phyloP scores from a whole-genome alignment of 2,797 vertebrate species.

The Rhinella marina region DNA sequence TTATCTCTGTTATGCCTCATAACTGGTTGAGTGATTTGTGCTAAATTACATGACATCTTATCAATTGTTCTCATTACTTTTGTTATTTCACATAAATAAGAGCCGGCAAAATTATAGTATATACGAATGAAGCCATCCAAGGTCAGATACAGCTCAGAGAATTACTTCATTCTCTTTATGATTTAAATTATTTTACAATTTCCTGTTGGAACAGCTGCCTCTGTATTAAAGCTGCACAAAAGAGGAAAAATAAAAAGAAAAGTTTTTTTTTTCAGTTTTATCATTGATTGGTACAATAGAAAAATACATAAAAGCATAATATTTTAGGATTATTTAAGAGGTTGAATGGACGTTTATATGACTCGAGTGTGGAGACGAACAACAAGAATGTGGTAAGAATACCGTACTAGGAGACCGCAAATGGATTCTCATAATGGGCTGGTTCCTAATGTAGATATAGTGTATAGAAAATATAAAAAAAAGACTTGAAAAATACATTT shows the following conservation, averaged over 20 bases:
- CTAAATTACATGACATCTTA: slow-evolving; percentile 53
- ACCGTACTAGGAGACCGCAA: background rate
- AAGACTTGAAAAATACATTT: background rate
- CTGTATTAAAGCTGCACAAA: slow-evolving; percentile 15
- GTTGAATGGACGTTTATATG: slow-evolving; percentile 10
- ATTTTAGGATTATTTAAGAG: slow-evolving; percentile 10
- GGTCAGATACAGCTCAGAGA: slow-evolving; percentile 62
- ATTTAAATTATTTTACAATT: slow-evolving; percentile 1
- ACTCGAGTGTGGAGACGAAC: background rate
- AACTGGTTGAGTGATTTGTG: slow-evolving; percentile 50
- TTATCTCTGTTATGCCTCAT: slow-evolving; percentile 47
- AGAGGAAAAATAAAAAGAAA: background rate
- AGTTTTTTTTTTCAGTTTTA: background rate
- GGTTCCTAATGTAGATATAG: background rate
- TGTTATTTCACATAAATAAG: slow-evolving; percentile 49
- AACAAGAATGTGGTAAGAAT: background rate
- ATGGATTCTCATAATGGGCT: background rate
- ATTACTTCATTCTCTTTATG: slow-evolving; percentile 11
- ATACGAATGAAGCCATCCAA: slow-evolving; percentile 41
- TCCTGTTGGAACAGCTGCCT: background rate
- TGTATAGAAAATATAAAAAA: background rate
- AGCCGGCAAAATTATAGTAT: slow-evolving; percentile 33
- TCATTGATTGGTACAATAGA: background rate
- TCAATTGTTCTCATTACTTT: slow-evolving; percentile 51
- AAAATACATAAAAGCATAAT: background rate